Percentiles rank a stretch among this genome's conserved stretches.
phyloP scores from a whole-genome alignment of 2,113 vertebrate genomes.

The human (Homo sapiens) region DNA sequence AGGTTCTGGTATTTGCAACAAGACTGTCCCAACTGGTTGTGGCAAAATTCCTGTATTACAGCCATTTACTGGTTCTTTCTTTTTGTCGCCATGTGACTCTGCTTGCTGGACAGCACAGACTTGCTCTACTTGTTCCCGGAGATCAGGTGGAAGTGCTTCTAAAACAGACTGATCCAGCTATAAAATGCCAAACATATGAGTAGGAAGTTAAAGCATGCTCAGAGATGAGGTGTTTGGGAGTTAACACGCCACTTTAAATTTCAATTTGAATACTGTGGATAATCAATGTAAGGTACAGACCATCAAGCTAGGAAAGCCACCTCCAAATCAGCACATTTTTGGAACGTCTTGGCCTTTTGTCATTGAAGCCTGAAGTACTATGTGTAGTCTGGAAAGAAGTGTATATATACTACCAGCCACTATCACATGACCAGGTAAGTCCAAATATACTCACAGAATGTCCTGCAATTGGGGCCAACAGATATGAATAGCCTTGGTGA shows the following conservation, averaged over 20 bases:
- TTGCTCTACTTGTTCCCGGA: slow-evolving; percentile 94
- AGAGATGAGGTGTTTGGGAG: neutral
- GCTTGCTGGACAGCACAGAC: slow-evolving; percentile 84
- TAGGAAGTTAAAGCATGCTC: neutral
- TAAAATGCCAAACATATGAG: neutral
- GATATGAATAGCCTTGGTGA: neutral
- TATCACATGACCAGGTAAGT: neutral
- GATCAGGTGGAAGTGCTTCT: slow-evolving; percentile 93
- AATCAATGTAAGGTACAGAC: neutral
- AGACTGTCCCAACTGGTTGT: slow-evolving; percentile 86
- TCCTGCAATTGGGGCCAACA: neutral
- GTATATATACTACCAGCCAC: neutral
- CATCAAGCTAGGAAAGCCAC: neutral
- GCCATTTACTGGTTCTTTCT: slow-evolving; percentile 82
- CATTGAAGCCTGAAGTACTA: neutral
- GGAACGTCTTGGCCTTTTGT: neutral
- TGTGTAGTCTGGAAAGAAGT: neutral
- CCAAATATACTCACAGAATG: accelerated
- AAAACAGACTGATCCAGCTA: slow-evolving; percentile 95
- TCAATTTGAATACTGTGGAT: neutral
- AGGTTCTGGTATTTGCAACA: slow-evolving; percentile 93
- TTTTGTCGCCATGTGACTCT: slow-evolving; percentile 71
- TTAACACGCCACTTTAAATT: neutral
- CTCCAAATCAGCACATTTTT: neutral
- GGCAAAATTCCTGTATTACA: slow-evolving; percentile 75